phyloP scores from a whole-genome alignment of 2,797 vertebrate species.

The Jordanella pulchra region DNA sequence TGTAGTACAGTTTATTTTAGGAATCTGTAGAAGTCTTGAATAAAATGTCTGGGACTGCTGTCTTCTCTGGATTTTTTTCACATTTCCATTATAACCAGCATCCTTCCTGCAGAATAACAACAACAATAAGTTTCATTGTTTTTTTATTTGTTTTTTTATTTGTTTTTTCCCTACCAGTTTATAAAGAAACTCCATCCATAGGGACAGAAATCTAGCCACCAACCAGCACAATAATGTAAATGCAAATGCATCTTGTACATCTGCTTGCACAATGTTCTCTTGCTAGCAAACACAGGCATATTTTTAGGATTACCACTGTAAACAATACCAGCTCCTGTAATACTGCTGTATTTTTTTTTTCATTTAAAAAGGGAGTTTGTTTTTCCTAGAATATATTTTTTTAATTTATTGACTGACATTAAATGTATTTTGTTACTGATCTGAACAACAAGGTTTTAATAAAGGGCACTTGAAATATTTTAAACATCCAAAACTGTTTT shows the following conservation, averaged over 20 bases:
- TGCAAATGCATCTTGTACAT: conserved; percentile 6
- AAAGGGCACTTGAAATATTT: not conserved
- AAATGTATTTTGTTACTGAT: not conserved
- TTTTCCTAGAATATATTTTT: not conserved
- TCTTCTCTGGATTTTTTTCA: not conserved
- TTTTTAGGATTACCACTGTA: not conserved
- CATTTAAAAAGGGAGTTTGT: not conserved
- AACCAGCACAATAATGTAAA: conserved; percentile 4
- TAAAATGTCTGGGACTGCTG: not conserved
- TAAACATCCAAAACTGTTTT: not conserved
- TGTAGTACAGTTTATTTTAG: not conserved
- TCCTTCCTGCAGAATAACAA: not conserved
- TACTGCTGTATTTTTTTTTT: not conserved
- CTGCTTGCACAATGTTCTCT: not conserved
- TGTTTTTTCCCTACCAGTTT: not conserved
- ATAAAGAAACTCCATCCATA: not conserved
- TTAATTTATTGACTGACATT: not conserved
- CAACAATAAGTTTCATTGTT: not conserved
- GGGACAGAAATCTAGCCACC: conserved; percentile 11
- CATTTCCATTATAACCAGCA: not conserved
- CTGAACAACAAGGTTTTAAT: not conserved
- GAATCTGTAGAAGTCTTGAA: not conserved
- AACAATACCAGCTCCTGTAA: not conserved
- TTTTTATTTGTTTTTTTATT: not conserved
- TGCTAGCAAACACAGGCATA: not conserved